Conservation (phyloP, 2,797 vertebrate genomes). For the Chaunax sp. region DNA sequence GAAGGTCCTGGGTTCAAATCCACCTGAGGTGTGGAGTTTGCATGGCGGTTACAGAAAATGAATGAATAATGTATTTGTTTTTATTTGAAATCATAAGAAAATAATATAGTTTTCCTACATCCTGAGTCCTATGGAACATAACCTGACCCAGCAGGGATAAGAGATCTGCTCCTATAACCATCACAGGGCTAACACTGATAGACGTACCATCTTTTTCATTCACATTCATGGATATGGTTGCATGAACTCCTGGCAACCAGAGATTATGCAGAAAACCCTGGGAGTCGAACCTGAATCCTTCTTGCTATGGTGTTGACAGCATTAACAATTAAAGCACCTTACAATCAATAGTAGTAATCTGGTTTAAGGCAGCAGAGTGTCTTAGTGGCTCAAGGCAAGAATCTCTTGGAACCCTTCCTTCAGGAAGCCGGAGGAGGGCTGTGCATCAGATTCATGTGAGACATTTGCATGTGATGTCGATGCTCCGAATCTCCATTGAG, state of each 20-base stretch:
- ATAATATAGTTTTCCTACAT: no score
- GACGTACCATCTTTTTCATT: no score
- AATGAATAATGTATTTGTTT: no score
- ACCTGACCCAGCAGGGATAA: background rate
- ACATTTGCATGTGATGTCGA: background rate
- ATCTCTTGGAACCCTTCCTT: background rate
- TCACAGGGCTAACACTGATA: no score
- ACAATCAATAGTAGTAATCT: slow-evolving; percentile 21
- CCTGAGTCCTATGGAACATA: no score
- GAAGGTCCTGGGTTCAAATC: no score
- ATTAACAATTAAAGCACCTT: slow-evolving; percentile 1
- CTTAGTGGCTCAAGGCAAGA: background rate
- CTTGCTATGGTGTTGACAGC: slow-evolving; percentile 6
- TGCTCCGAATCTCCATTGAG: background rate
- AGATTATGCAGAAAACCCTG: background rate
- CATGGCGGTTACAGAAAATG: no score
- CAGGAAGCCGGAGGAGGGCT: background rate
- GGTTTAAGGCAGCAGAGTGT: slow-evolving; percentile 20
- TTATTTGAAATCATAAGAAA: no score
- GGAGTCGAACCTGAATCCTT: slow-evolving; percentile 14
- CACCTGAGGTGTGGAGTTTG: no score
- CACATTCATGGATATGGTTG: background rate
- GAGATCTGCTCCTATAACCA: background rate
- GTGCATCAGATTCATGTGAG: background rate
- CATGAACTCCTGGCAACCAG: background rate